These are phyloP conservation scores for Ptychochromis oligacanthus DNA, from an alignment of 2,113 vertebrate genomes.

Conservation along the genomic window DNA sequence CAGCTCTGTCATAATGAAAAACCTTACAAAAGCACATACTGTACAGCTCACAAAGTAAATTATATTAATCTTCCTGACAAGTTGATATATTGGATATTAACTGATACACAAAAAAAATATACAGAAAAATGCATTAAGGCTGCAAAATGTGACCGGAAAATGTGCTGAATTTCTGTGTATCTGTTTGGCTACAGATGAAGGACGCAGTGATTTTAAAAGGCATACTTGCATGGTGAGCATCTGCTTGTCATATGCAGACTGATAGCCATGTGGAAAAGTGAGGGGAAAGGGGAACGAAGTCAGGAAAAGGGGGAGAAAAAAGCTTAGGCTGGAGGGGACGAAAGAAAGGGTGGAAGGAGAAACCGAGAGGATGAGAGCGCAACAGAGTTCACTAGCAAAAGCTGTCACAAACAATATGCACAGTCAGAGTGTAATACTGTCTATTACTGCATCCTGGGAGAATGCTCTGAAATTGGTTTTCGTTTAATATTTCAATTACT, in stretches of 20 bases:
- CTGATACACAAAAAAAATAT: constrained; percentile 19
- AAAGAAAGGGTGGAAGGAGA: constrained; percentile 7
- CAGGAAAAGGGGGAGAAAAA: not conserved
- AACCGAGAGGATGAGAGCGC: not conserved
- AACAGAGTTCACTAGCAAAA: constrained; percentile 21
- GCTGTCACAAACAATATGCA: constrained; percentile 55
- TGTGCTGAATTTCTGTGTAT: constrained; percentile 61
- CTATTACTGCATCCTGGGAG: constrained; percentile 52
- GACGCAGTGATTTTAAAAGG: constrained; percentile 30
- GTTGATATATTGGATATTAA: constrained; percentile 60
- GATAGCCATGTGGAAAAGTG: constrained; percentile 28
- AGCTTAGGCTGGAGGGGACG: constrained; percentile 9
- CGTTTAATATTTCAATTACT: constrained; percentile 70
- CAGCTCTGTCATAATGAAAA: constrained; percentile 51
- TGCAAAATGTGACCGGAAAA: constrained; percentile 48
- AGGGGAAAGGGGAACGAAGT: not conserved
- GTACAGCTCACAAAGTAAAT: constrained; percentile 47
- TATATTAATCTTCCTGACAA: constrained; percentile 68
- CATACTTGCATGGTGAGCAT: constrained; percentile 63
- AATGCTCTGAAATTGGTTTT: constrained; percentile 58
- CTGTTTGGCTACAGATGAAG: constrained; percentile 73
- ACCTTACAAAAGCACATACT: constrained; percentile 30
- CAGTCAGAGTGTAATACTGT: constrained; percentile 40
- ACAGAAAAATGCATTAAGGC: constrained; percentile 31
- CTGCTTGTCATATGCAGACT: constrained; percentile 68